These are phyloP conservation scores for Pyxicephalus adspersus DNA, from an alignment of 2,113 vertebrate genomes.

Conservation along the genomic window DNA sequence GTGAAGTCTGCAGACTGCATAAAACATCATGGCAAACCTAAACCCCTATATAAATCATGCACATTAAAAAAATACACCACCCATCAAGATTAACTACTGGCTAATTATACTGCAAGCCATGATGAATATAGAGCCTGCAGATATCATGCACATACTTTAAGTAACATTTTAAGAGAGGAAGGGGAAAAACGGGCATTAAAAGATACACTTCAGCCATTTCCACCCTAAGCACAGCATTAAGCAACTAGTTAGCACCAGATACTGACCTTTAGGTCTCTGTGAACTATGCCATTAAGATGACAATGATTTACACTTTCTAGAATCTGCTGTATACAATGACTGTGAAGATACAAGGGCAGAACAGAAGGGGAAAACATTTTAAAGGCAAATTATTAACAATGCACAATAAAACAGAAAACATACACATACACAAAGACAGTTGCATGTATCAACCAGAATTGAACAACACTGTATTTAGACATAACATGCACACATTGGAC, in stretches of 20 bases:
- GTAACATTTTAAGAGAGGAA: slow-evolving; percentile 47
- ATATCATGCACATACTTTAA: slow-evolving; percentile 77
- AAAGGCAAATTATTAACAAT: slow-evolving; percentile 80
- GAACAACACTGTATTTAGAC: slow-evolving; percentile 58
- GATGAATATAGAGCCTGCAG: slow-evolving; percentile 75
- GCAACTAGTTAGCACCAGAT: slow-evolving; percentile 73
- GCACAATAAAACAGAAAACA: slow-evolving; percentile 69
- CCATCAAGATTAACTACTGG: too few species aligned
- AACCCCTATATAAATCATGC: slow-evolving; percentile 18
- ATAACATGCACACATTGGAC: slow-evolving; percentile 48
- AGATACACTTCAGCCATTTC: slow-evolving; percentile 58
- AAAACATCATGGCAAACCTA: slow-evolving; percentile 65
- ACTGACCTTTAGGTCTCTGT: slow-evolving; percentile 99
- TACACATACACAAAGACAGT: background rate
- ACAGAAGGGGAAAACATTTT: slow-evolving; percentile 84
- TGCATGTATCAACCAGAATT: slow-evolving; percentile 46
- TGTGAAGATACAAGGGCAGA: slow-evolving; percentile 87
- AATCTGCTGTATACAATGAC: slow-evolving; percentile 99
- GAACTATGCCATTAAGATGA: slow-evolving; percentile 95
- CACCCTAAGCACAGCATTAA: slow-evolving; percentile 64
- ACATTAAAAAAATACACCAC: too few species aligned
- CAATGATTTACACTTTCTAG: slow-evolving; percentile 99
- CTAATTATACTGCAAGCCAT: slow-evolving; percentile 56
- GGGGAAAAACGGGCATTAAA: slow-evolving; percentile 62
- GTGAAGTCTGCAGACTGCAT: slow-evolving; percentile 73